phyloP scores from a whole-genome alignment of 2,113 vertebrate genomes.

The Aldabrachelys gigantea region DNA sequence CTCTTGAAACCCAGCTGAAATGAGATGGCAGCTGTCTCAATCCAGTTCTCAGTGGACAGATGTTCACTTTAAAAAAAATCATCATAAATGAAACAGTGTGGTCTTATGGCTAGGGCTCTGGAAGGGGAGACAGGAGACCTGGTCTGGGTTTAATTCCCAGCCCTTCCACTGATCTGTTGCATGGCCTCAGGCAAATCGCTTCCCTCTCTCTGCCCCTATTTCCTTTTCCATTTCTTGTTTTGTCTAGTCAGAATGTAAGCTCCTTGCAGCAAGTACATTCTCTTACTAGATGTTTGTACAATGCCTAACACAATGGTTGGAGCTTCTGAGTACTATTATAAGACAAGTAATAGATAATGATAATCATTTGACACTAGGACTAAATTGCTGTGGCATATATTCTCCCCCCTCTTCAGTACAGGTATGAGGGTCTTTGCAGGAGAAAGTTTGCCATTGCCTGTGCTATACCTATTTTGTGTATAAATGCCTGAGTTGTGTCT shows the following conservation, averaged over 20 bases:
- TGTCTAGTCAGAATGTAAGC: neutral
- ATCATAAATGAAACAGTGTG: neutral
- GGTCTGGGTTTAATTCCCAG: neutral
- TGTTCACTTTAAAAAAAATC: neutral
- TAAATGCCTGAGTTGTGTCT: too few species aligned
- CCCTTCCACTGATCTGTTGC: neutral
- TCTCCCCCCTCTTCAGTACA: neutral
- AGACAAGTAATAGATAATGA: neutral
- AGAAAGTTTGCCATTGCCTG: neutral
- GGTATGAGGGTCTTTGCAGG: neutral
- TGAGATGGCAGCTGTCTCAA: neutral
- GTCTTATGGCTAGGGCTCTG: neutral
- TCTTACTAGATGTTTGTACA: neutral
- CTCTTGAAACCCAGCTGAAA: neutral
- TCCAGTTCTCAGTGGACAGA: neutral
- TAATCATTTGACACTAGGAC: neutral
- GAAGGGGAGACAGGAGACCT: neutral
- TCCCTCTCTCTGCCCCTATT: neutral
- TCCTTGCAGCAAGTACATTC: neutral
- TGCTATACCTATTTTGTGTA: neutral
- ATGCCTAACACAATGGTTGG: neutral
- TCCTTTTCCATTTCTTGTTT: neutral
- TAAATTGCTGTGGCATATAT: neutral
- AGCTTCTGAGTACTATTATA: too few species aligned
- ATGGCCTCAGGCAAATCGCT: neutral